Percentiles rank a stretch among this genome's conserved stretches.
phyloP scores from a whole-genome alignment of 1,140 invertebrate genomes.

The Anagrus nilaparvatae region DNA sequence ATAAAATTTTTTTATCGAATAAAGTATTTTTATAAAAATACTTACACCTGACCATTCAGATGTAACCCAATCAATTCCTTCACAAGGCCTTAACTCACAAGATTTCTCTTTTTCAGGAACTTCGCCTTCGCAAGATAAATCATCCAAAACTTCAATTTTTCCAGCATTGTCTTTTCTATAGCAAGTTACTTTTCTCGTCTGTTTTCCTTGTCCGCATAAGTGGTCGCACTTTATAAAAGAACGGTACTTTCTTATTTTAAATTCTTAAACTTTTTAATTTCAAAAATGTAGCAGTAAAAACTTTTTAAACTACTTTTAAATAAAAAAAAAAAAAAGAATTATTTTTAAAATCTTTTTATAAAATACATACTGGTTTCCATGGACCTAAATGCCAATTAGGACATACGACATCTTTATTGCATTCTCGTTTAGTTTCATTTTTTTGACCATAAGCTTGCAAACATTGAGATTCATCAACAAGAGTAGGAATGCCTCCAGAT shows the following conservation, averaged over 20 bases:
- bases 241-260: slow-evolving; percentile 1
- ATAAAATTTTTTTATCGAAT: neutral
- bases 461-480: slow-evolving; percentile 69
- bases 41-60: slow-evolving; percentile 84
- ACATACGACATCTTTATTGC: slow-evolving; percentile 67
- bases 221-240: slow-evolving; percentile 61
- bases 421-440: slow-evolving; percentile 57
- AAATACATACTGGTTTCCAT: slow-evolving; percentile 73
- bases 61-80: slow-evolving; percentile 83
- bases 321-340: neutral
- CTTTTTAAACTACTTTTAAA: neutral
- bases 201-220: slow-evolving; percentile 75
- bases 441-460: slow-evolving; percentile 54
- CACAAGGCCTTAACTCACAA: slow-evolving; percentile 75
- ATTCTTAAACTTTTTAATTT: neutral
- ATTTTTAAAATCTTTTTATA: neutral
- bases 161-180: slow-evolving; percentile 58
- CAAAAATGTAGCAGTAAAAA: neutral
- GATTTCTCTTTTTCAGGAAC: slow-evolving; percentile 58
- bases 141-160: slow-evolving; percentile 58
- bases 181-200: slow-evolving; percentile 63
- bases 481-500: slow-evolving; percentile 47
- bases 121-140: slow-evolving; percentile 55
- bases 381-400: slow-evolving; percentile 74
- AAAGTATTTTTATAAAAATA: slow-evolving; percentile 11